A percentile compares a stretch with the other conserved stretches of the same genome.
These are phyloP conservation scores for Rhabdomys pumilio DNA, from an alignment of 2,797 vertebrate species.

Conservation along the genomic window DNA sequence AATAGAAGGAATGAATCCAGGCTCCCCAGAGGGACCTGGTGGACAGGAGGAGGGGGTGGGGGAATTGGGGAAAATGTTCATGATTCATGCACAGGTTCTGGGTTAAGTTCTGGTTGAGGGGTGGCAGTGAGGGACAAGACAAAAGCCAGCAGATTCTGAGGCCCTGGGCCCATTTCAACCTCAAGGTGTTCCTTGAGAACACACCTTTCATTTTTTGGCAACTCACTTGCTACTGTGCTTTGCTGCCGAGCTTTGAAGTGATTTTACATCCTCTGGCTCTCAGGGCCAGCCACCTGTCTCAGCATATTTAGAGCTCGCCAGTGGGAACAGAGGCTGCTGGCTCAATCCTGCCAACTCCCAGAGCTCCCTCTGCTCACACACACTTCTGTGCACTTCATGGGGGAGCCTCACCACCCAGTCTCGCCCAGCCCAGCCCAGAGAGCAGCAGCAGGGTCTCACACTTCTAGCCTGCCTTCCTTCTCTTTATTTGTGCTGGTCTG, in stretches of 20 bases:
- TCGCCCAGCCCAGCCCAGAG: background rate
- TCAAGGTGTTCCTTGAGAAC: conserved; percentile 47
- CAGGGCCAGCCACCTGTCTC: conserved; percentile 1
- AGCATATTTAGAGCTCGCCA: background rate
- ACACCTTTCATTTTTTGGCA: background rate
- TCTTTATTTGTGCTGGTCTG: conserved; percentile 29
- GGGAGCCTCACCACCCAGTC: background rate
- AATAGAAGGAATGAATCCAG: conserved; percentile 66
- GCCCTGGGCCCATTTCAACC: background rate
- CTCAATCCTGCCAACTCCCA: background rate
- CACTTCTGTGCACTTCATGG: background rate
- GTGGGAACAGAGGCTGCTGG: background rate
- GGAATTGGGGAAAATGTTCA: background rate
- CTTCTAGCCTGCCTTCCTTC: background rate
- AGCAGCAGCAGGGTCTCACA: background rate
- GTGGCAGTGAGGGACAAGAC: background rate
- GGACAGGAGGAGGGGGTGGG: background rate
- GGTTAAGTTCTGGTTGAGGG: background rate
- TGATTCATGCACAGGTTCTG: background rate
- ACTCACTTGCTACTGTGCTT: background rate
- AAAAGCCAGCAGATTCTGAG: conserved; percentile 8
- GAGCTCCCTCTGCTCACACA: background rate
- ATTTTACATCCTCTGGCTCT: conserved; percentile 9
- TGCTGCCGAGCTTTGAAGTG: conserved; percentile 6
- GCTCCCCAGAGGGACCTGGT: conserved; percentile 29